Base-by-base conservation (phyloP, 1,140 invertebrate genomes). In the Apis laboriosa region DNA sequence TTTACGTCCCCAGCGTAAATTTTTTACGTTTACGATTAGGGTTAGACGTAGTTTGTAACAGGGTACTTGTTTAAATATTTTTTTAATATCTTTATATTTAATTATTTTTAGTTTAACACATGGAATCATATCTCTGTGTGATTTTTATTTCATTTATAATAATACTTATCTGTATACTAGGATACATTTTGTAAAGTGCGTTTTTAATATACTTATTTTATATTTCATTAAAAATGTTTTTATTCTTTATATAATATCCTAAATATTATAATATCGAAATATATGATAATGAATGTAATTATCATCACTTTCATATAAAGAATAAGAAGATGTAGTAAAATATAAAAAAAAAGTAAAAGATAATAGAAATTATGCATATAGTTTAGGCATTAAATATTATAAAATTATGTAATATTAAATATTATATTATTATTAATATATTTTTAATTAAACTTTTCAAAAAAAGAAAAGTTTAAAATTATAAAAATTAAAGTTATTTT, bases 51-150 rank as follows among this genome's bases (percentile, higher is more conserved):
- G 77, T 71, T 87, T 71, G 24, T 64, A 86, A 87, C 76, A 87
- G 85, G 85, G 86, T 87, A 87, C 86, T 80, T 12, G n/a, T 83
- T 80, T 58, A 19, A 58, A 80, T 80, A 80, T 86, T 86, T 43
- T 64, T 86, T 83, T 79, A 24, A 79, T 81, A n/a, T 58, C 63
- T 15, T 60, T 60, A 51, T 28, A 75, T 76, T 68, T 68, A 24
- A 77, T 60, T 60, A 21, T 58, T 60, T 68, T 60, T 43, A 11
- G n/a, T 77, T 77, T 43, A 68, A 58, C 2, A 58, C 5, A 9
- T 60, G 12, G 28, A 81, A 49, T 17, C n/a, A 24, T 67, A 43
- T 28, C 9, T 51, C 7, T 15, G 21, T 5, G 63, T 76, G 15
- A 61, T 51, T 61, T 82, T 80, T 28, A 80, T 80, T 66, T 82